These are phyloP conservation scores for Melanchra persicariae DNA, from an alignment of 2,888 invertebrate species.

Conservation along the genomic window DNA sequence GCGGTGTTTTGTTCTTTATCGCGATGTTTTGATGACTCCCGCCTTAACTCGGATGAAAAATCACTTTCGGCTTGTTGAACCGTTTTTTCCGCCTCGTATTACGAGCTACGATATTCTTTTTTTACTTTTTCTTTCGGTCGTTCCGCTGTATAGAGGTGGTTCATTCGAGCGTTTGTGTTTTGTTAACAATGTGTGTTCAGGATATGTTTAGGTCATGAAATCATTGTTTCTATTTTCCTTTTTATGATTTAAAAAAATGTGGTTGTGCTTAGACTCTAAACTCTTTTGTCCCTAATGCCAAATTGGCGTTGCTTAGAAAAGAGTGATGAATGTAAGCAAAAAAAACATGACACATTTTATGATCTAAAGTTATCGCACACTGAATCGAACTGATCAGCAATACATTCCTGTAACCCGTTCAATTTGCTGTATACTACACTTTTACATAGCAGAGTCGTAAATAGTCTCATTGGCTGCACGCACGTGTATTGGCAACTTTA, in stretches of 20 bases:
- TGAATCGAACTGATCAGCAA: constrained; percentile 10
- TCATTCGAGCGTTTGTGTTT: constrained; percentile 44
- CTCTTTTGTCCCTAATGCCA: not conserved
- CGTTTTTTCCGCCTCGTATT: constrained; percentile 57
- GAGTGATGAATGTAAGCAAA: not conserved
- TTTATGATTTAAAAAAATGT: constrained; percentile 1
- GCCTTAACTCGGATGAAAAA: constrained; percentile 65
- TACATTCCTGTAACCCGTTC: not conserved
- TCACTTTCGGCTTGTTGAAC: constrained; percentile 63
- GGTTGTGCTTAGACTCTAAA: not conserved
- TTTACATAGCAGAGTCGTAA: constrained; percentile 53
- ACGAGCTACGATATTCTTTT: constrained; percentile 43
- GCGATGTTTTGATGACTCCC: constrained; percentile 55
- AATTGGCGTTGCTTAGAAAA: not conserved
- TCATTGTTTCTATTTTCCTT: constrained; percentile 7
- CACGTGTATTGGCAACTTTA: constrained; percentile 53
- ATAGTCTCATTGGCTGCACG: constrained; percentile 42
- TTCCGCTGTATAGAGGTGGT: constrained; percentile 21
- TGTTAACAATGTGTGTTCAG: constrained; percentile 54
- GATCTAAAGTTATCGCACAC: constrained; percentile 2
- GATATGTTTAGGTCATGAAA: constrained; percentile 38
- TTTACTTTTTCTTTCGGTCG: constrained; percentile 30
- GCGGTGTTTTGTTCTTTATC: constrained; percentile 61
- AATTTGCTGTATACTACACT: constrained; percentile 15
- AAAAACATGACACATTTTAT: constrained; percentile 1